These are phyloP conservation scores for Upupa epops DNA, from an alignment of 2,113 vertebrate genomes.

Conservation along the genomic window DNA sequence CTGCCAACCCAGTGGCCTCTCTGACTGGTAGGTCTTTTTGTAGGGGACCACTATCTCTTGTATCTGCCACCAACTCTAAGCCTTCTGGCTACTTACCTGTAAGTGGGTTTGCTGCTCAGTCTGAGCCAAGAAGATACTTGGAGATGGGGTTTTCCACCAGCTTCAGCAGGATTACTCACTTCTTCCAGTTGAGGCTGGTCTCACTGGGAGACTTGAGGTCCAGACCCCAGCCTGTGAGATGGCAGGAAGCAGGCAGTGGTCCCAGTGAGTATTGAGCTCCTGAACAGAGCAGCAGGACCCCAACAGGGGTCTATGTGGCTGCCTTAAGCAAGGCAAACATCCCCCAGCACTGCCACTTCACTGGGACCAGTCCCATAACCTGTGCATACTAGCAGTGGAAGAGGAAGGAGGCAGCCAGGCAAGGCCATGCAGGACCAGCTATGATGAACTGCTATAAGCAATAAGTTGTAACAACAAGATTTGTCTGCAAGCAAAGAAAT, in stretches of 20 bases:
- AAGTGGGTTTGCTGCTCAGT: not conserved
- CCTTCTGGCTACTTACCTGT: not conserved
- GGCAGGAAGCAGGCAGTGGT: not conserved
- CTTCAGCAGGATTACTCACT: not conserved
- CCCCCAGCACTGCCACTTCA: not conserved
- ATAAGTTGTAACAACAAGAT: not conserved
- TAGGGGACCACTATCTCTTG: not conserved
- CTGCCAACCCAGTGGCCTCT: not conserved
- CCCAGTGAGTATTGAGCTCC: not conserved
- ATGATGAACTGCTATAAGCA: not conserved
- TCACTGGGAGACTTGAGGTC: fast-evolving
- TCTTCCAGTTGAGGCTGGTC: not conserved
- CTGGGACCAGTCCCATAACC: not conserved
- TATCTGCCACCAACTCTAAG: not conserved
- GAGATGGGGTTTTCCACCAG: not conserved
- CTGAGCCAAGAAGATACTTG: not conserved
- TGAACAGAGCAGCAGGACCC: not conserved
- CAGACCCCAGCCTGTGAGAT: fast-evolving
- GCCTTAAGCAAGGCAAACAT: not conserved
- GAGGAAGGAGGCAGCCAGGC: too few relatives aligned
- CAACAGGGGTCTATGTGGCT: not conserved
- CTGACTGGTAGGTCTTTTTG: not conserved
- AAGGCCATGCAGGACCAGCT: not conserved
- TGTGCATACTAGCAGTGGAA: not conserved
- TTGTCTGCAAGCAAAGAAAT: not conserved